Conservation (phyloP, 2,113 vertebrate species). For the Tragelaphus buxtoni region DNA sequence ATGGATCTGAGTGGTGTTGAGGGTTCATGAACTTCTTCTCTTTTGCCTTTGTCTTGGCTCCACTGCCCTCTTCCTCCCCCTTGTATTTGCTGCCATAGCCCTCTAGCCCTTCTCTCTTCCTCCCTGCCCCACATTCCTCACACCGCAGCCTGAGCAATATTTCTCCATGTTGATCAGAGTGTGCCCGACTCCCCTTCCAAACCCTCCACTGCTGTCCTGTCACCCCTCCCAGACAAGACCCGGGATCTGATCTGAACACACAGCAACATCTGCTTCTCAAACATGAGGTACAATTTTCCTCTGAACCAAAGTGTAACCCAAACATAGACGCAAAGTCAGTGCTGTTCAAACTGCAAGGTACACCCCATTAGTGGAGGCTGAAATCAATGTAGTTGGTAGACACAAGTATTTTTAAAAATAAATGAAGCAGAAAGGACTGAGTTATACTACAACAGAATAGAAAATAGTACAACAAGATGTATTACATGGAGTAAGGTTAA, state of each 20-base stretch:
- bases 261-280: neutral
- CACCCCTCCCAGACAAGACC: neutral
- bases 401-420: neutral
- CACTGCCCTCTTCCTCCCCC: neutral
- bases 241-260: neutral
- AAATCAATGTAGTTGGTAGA: neutral
- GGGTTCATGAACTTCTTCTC: neutral
- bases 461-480: neutral
- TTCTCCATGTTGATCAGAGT: neutral
- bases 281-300: neutral
- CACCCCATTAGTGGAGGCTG: neutral
- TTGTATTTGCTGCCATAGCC: neutral
- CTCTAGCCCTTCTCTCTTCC: neutral
- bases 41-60: neutral
- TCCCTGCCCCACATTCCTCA: neutral
- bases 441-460: neutral
- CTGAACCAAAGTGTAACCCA: neutral
- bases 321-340: neutral
- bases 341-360: neutral
- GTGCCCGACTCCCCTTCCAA: accelerated
- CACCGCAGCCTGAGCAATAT: accelerated
- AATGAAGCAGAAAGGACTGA: neutral
- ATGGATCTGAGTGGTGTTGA: neutral
- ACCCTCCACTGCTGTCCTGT: neutral
- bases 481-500: neutral